Percentiles rank a stretch among this genome's conserved stretches.
phyloP scores from a whole-genome alignment of 2,113 vertebrate species.

The Psittacula cyanocephala region DNA sequence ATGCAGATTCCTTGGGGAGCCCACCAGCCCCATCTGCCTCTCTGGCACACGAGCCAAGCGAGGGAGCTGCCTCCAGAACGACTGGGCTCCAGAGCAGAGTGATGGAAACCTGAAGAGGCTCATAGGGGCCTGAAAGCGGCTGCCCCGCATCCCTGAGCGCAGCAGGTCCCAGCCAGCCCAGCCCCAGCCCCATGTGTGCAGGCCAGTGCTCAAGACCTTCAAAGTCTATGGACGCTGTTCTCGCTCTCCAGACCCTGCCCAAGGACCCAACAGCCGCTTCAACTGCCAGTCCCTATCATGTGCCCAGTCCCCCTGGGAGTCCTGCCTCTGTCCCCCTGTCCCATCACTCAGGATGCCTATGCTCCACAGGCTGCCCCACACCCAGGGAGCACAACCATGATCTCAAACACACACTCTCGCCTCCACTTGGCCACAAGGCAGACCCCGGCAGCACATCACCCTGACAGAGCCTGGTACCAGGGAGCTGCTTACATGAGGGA shows the following conservation, averaged over 20 bases:
- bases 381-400: fast-evolving
- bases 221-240: background rate
- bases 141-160: background rate
- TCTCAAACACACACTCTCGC: fast-evolving
- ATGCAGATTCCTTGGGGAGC: background rate
- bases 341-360: fast-evolving
- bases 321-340: background rate
- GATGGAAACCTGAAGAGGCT: fast-evolving
- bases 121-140: fast-evolving
- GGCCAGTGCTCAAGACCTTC: background rate
- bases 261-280: fast-evolving
- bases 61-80: background rate
- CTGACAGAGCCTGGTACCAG: fast-evolving
- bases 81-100: background rate
- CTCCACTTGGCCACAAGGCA: fast-evolving
- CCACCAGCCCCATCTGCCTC: background rate
- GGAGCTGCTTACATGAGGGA: fast-evolving
- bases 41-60: fast-evolving
- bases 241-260: background rate
- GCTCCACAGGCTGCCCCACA: background rate
- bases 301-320: fast-evolving
- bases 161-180: background rate
- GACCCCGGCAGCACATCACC: fast-evolving
- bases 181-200: background rate
- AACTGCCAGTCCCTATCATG: fast-evolving